Percentiles rank a stretch among this genome's conserved stretches.
phyloP scores from a whole-genome alignment of 2,888 invertebrate species.

The Lasioglossum zephyrum region DNA sequence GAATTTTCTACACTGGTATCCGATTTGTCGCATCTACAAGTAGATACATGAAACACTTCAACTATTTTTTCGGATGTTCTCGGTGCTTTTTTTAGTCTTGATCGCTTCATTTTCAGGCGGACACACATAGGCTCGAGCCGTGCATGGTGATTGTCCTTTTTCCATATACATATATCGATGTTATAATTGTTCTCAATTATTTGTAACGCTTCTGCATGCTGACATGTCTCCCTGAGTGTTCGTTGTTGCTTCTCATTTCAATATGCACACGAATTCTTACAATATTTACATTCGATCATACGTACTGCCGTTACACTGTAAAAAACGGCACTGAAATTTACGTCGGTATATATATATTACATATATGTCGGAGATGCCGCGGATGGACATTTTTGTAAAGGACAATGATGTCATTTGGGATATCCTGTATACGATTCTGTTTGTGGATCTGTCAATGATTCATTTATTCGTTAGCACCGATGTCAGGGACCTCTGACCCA shows the following conservation, averaged over 20 bases:
- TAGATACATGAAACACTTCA: background rate
- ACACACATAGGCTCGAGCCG: background rate
- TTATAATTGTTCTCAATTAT: background rate
- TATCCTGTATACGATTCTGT: no score
- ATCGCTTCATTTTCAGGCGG: conserved; percentile 25
- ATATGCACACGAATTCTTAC: conserved; percentile 42
- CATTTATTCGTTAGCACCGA: background rate
- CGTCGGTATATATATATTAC: no score
- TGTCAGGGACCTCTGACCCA: background rate
- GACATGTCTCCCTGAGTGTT: conserved; percentile 34
- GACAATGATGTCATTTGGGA: no score
- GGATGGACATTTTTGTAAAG: no score
- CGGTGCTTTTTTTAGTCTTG: conserved; percentile 30
- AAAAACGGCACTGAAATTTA: conserved; percentile 34
- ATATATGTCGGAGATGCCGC: no score
- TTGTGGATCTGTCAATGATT: background rate
- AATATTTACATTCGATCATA: conserved; percentile 47
- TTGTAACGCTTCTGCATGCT: conserved; percentile 59
- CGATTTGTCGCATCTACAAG: conserved; percentile 22
- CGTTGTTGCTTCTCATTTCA: conserved; percentile 45
- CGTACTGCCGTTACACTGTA: conserved; percentile 56
- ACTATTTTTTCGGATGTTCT: background rate
- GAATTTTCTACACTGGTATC: conserved; percentile 4
- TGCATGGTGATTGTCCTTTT: conserved; percentile 28
- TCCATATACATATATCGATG: background rate